Base-by-base conservation (phyloP, 1,140 invertebrate species). In the Orius insidiosus region DNA sequence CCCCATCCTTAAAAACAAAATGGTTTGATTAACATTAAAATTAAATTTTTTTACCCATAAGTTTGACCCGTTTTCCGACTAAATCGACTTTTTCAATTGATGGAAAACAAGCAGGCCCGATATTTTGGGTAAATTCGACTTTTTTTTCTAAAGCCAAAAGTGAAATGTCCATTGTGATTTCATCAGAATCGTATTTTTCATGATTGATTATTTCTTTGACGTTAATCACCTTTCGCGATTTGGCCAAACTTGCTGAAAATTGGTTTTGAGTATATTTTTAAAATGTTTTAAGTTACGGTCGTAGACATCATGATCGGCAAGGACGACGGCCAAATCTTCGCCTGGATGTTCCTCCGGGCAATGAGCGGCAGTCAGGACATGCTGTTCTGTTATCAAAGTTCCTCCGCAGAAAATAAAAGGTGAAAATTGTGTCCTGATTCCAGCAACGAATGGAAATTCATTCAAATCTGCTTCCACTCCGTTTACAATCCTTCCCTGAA, bases 331-430 rank as follows among this genome's bases (percentile, higher is more conserved):
- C n/a, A 44, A 31, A 9, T 10, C 16, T 3, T 44, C 41, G 6
- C 13, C 16, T 4, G 11, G 11, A 15, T 15, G n/a, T 6, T 13
- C 11, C 7, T 31, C 18, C 9, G 33, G 30, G 53, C 79, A 83
- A 54, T 83, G 79, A 1, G 75, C 79, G 0, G 81, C 80, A 0
- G 78, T 76, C 1, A 85, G 3, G 1, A 78, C 65, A 58, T 75
- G 75, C 11, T 56, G 59, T 0, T 58, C 45, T n/a, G 68, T 63
- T 30, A 85, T 71, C 44, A 85, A 72, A 1, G 70, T 68, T 0
- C 61, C 72, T 0, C 80, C 80, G 54, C 80, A 84, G 51, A 66
- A 70, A 1, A 73, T 50, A 0, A 50, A 16, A 2, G 32, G 32
- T 2, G 50, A 45, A 2, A 49, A 37, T 13, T 56, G 34, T 50